Evolutionary conservation across 2,888 invertebrate genomes (phyloP), one percentile per base, ranked within the genome.

Genomic region (Sepioteuthis lessoniana): DNA sequence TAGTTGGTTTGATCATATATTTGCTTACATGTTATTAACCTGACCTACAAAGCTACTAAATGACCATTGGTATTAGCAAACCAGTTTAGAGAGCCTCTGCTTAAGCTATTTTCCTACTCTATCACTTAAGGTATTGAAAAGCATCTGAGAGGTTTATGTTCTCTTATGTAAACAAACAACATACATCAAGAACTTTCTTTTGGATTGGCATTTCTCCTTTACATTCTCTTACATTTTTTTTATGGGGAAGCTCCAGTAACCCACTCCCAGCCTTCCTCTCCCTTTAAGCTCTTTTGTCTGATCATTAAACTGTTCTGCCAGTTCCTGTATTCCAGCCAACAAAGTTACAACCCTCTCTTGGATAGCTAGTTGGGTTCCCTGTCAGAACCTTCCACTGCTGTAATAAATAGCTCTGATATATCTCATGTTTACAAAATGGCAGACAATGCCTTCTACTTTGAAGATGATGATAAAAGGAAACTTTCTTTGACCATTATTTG

Each of bases 171-270:
- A 76, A 76, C 76, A 76, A 76, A 76, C 31, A 60, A 60, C n/a
- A 76, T n/a, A 76, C n/a, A 76, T 76, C 76, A n/a, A 76, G 76
- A 76, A 76, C 76, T 76, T 76, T 76, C 76, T 76, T 76, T 76
- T n/a, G 76, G 76, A 76, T 76, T 76, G 76, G 76, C 76, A 76
- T 76, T 25, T 35, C 76, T 76, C 35, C 76, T n/a, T 76, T 60
- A 60, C 60, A 28, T 60, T 76, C n/a, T 76, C 3, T 76, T 76
- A 8, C 31, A 76, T 10, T 13, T 8, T n/a, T 76, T 76, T n/a
- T 28, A 3, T 8, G 76, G 76, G 76, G 31, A 2, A 35, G n/a
- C 76, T 76, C 76, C 76, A 76, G n/a, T 76, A 76, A 76, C 76
- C 76, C n/a, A 35, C 76, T 76, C n/a, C 76, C 13, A 25, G 7